These are phyloP conservation scores for Alosa alosa DNA, from an alignment of 2,113 vertebrate species.

Conservation along the genomic window DNA sequence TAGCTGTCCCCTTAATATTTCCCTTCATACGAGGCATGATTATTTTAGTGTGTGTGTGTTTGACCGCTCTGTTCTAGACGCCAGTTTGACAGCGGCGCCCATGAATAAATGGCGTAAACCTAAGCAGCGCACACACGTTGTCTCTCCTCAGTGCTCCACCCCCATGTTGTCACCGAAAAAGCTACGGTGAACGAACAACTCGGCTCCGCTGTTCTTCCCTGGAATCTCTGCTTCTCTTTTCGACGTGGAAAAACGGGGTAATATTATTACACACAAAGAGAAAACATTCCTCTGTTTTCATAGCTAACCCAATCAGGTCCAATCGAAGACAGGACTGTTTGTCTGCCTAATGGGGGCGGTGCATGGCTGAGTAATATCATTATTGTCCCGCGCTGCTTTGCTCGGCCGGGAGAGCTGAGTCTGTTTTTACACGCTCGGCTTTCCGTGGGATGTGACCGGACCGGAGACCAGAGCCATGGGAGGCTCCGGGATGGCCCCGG, in stretches of 20 bases:
- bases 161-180: neutral
- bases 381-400: neutral
- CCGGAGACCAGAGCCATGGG: conserved; percentile 21
- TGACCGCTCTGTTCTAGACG: neutral
- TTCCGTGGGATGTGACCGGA: conserved; percentile 25
- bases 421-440: conserved; percentile 33
- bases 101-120: neutral
- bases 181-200: conserved; percentile 1
- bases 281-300: conserved; percentile 25
- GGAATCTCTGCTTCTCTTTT: conserved; percentile 29
- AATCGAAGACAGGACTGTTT: conserved; percentile 30
- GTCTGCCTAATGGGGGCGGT: conserved; percentile 29
- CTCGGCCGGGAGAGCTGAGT: conserved; percentile 27
- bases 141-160: neutral
- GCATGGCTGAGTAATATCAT: neutral
- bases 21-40: neutral
- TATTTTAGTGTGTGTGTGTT: neutral
- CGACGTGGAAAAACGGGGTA: conserved; percentile 18
- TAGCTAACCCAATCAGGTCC: conserved; percentile 32
- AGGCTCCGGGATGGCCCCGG: neutral
- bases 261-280: conserved; percentile 20
- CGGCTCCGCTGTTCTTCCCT: conserved; percentile 28
- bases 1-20: too few species aligned
- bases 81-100: neutral
- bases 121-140: neutral